Percentiles rank a stretch among this genome's conserved stretches.
These are phyloP conservation scores for Cryptocheilus praepositus DNA, from an alignment of 2,888 invertebrate species.

Conservation along the genomic window DNA sequence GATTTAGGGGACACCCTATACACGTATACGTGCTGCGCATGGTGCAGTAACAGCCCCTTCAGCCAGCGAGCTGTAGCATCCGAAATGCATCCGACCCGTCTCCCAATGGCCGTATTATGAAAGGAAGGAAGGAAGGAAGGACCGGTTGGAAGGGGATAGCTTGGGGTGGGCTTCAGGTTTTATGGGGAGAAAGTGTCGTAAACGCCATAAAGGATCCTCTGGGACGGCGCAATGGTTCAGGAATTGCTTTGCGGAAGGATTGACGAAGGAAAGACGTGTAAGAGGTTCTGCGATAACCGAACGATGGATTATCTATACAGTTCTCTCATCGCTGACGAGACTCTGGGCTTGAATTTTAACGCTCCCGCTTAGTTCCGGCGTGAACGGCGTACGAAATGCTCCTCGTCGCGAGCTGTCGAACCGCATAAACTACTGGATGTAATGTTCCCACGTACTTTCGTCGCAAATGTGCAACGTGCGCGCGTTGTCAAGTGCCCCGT, in stretches of 20 bases:
- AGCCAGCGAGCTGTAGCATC: slow-evolving; percentile 2
- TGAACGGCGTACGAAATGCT: too few species aligned
- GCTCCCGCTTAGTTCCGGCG: too few species aligned
- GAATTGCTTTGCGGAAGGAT: slow-evolving; percentile 5
- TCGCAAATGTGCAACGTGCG: too few species aligned
- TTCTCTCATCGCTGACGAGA: too few species aligned
- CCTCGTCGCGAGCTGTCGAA: too few species aligned
- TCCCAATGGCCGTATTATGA: slow-evolving; percentile 10
- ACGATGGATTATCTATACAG: too few species aligned
- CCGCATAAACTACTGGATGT: too few species aligned
- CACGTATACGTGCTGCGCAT: neutral
- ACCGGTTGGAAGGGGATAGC: neutral
- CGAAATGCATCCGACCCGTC: slow-evolving; percentile 6
- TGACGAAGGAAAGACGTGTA: slow-evolving; percentile 1
- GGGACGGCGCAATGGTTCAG: neutral
- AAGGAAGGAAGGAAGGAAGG: slow-evolving; percentile 7
- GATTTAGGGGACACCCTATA: too few species aligned
- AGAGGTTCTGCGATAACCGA: neutral
- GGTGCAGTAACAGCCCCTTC: slow-evolving; percentile 5
- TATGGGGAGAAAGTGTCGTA: slow-evolving; percentile 7
- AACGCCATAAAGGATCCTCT: slow-evolving; percentile 2
- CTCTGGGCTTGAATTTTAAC: too few species aligned
- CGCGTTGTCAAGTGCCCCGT: too few species aligned
- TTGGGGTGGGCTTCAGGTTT: neutral
- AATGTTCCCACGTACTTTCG: too few species aligned